Percentiles rank a stretch among this genome's conserved stretches.
Evolutionary conservation across 1,140 invertebrate species (phyloP).

Genomic region (Ectropis grisescens): DNA sequence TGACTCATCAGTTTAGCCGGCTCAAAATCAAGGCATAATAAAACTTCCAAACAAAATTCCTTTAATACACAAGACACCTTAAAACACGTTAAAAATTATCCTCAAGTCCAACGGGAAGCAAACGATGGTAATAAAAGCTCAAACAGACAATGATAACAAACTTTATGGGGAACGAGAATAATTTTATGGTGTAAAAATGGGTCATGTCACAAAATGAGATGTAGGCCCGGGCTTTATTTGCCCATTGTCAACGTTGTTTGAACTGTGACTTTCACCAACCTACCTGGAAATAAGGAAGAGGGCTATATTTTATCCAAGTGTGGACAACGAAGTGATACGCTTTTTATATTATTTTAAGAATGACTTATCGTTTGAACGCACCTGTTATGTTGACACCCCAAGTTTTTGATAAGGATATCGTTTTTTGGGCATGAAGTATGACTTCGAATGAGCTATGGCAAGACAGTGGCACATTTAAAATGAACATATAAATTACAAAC

Average conservation of each 20-base stretch:
- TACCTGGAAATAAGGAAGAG: conserved; percentile 40
- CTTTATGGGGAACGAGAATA: conserved; percentile 31
- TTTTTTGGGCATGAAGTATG: no score
- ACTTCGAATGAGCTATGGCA: no score
- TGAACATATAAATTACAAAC: no score
- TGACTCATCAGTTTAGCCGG: no score
- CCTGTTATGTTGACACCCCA: no score
- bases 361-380: conserved; percentile 24
- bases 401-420: no score
- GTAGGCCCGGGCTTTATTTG: conserved; percentile 38
- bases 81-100: no score
- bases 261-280: conserved; percentile 18
- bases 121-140: conserved; percentile 28
- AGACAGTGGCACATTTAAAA: no score
- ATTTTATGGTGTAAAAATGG: conserved; percentile 50
- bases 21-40: no score
- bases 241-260: conserved; percentile 45
- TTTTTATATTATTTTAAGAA: conserved; percentile 9
- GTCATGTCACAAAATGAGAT: conserved; percentile 33
- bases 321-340: conserved; percentile 15
- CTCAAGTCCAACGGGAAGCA: no score
- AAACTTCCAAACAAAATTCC: no score
- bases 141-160: conserved; percentile 45
- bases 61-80: no score
- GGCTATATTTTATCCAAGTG: conserved; percentile 38